phyloP scores from a whole-genome alignment of 2,113 vertebrate species.

The Aramus guarauna region DNA sequence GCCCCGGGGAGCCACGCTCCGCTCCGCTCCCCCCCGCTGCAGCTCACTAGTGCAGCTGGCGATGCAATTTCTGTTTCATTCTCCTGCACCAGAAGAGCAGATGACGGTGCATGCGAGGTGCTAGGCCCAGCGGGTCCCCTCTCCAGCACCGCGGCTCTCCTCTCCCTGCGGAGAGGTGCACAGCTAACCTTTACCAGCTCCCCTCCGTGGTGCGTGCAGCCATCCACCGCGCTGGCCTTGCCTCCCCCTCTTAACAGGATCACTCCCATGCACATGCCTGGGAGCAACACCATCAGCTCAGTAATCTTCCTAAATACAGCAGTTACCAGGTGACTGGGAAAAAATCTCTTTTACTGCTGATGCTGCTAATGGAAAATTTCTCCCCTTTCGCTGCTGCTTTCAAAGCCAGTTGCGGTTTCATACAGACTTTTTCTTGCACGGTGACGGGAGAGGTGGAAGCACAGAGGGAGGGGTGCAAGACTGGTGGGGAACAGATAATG shows the following conservation, averaged over 20 bases:
- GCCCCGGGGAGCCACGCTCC: accelerated
- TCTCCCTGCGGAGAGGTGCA: not conserved
- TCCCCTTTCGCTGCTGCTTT: conserved; percentile 65
- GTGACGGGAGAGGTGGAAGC: not conserved
- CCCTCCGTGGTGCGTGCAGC: accelerated
- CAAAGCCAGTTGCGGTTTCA: conserved; percentile 55
- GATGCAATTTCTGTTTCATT: not conserved
- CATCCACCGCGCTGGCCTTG: not conserved
- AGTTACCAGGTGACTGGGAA: conserved; percentile 74
- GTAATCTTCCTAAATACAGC: conserved; percentile 73
- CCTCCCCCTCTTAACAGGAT: not conserved
- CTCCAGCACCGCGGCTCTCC: not conserved
- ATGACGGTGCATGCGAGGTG: accelerated
- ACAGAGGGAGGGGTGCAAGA: not conserved
- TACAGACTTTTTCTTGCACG: not conserved
- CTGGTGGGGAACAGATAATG: not conserved
- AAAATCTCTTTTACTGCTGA: conserved; percentile 75
- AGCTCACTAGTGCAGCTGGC: not conserved
- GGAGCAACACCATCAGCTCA: conserved; percentile 26
- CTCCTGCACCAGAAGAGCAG: not conserved
- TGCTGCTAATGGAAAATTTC: conserved; percentile 76
- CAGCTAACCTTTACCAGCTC: not conserved
- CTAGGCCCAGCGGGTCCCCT: not conserved
- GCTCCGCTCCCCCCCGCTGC: accelerated
- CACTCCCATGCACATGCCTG: not conserved